Percentiles rank a stretch among this genome's conserved stretches.
Evolutionary conservation across 2,113 vertebrate species (phyloP).

Genomic region (Micronycteris hirsuta): DNA sequence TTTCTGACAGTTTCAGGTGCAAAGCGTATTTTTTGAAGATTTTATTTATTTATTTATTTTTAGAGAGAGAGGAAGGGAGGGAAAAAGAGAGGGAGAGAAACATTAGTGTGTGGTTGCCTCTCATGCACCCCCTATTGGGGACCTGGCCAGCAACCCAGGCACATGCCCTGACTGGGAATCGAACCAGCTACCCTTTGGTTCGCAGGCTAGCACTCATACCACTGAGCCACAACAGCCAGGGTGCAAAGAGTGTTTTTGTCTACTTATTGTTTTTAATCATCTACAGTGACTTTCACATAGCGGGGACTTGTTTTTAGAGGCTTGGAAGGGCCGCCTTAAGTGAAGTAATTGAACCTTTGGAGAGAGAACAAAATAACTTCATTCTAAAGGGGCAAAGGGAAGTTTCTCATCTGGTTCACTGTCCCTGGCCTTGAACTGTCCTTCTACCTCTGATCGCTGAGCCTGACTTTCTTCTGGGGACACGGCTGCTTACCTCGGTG

Average conservation of each 20-base stretch:
- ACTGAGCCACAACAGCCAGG: neutral
- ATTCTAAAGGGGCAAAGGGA: neutral
- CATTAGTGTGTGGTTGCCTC: no score
- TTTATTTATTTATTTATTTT: no score
- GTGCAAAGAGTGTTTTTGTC: neutral
- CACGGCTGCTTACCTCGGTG: no score
- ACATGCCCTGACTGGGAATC: no score
- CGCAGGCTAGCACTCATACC: no score
- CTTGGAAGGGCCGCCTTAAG: neutral
- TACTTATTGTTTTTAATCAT: neutral
- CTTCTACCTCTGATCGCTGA: neutral
- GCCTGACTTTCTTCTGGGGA: neutral
- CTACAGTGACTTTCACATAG: neutral
- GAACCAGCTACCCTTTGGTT: no score
- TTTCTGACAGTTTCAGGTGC: neutral
- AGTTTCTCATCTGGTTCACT: neutral
- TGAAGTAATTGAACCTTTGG: neutral
- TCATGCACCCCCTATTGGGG: no score
- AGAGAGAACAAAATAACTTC: neutral
- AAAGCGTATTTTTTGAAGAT: neutral
- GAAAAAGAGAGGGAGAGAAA: no score
- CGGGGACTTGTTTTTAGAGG: neutral
- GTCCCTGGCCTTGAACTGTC: neutral
- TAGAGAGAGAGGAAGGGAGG: no score
- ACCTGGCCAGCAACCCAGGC: no score